Evolutionary conservation across 2,113 vertebrate genomes (phyloP), one percentile per base, ranked within the genome.

Genomic region (Cyanocitta stelleri): DNA sequence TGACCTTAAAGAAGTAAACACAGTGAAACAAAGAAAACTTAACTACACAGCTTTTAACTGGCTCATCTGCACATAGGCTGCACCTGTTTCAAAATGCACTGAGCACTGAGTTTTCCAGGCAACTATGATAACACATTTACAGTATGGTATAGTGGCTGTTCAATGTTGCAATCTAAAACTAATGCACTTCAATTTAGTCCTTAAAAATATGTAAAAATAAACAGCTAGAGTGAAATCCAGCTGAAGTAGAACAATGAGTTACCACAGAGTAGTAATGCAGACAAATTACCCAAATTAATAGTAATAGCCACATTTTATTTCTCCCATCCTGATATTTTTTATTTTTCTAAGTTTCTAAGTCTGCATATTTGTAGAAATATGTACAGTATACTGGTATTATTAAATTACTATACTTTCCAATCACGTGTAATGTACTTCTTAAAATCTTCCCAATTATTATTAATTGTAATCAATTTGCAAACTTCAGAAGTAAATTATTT

Each of bases 381-480:
- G 18, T 46, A 51, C 87, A 85, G 55, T 48, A 83, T 23, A 46
- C 16, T 21, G 9, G 9, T 68, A 39, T 55, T 89, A 79, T 51
- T 92, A 77, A 74, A 89, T 69, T 78, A 77, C 35, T 63, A 69
- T 4, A 52, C n/a, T 83, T 94, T 89, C 35, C 43, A 89, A 35
- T 72, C 61, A 51, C 13, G 51, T 16, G 23, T 43, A 48, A 68
- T 48, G 15, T 44, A 78, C 33, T 84, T 22, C 20, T 68, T 69
- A 54, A 94, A 55, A 89, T 67, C 9, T 85, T 93, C 52, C 52
- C 35, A 85, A 75, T 87, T 94, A 85, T 49, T 93, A 88, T 75
- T 79, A 92, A 94, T 55, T 76, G 63, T 58, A 88, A 92, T 75
- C 56, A 89, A 94, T 95, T 91, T 87, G 46, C 64, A 89, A 87